Evolutionary conservation across 2,888 invertebrate species (phyloP), one percentile per base, ranked within the genome.

Genomic region (Epirrita christyi): DNA sequence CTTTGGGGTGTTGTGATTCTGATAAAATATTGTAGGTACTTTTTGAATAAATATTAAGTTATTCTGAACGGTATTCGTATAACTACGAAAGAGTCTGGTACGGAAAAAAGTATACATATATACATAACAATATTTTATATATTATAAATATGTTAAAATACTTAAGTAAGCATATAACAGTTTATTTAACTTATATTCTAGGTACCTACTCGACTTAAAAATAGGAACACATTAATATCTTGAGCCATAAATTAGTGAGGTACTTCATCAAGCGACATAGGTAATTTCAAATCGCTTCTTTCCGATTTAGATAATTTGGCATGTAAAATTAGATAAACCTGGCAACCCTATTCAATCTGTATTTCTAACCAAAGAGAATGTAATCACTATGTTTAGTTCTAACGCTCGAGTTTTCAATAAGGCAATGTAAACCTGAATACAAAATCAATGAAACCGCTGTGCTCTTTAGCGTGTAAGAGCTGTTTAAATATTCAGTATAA

Each of bases 401-500:
- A 38, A 55, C 46, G 13, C 53, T 52, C 41, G 0, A 44, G 49
- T 41, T 58, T 59, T 52, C 49, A 46, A 47, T 51, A 46, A 38
- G 41, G 45, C 40, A 47, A 50, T 15, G 54, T 59, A 51, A 58
- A 50, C 51, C 41, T 55, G 61, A 63, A 66, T 65, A 59, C 36
- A 53, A 55, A 65, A 63, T 67, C 61, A 67, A 63, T 62, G 60
- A 53, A 59, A 61, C 65, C 61, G 45, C 59, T 51, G 49, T 60
- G 60, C 51, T 57, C 57, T 57, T 60, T 55, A 63, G 53, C 60
- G 59, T 53, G 41, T 54, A 63, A 61, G 59, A 60, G 53, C 49
- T 55, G 48, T 15, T 63, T 51, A 62, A 67, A 62, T 67, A 67
- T 67, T 67, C 64, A 67, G 40, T 54, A 57, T 51, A 48, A 44